Base-by-base conservation (phyloP, 2,888 invertebrate species). In the Lamellibrachia satsuma region DNA sequence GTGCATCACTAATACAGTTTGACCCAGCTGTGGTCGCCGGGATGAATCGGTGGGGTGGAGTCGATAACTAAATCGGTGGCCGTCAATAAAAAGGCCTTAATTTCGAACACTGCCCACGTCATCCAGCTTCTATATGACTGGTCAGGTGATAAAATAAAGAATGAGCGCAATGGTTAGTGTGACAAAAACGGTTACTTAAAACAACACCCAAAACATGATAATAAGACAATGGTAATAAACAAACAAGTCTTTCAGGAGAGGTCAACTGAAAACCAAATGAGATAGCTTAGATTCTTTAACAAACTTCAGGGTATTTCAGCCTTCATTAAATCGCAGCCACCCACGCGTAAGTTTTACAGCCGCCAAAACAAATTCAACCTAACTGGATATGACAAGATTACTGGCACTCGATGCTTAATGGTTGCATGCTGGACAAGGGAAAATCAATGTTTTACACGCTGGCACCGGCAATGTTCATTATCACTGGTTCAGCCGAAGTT, bases 391-490 rank as follows among this genome's bases (percentile, higher is more conserved):
- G 75, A 75, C 75, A 75, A 75, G 75, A 75, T 75, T 75, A 75
- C 75, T 75, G 15, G 75, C 75, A 75, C 75, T 75, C 75, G 15
- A 75, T 75, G 75, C 75, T 75, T 75, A 75, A 75, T 75, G 75
- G 75, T 22, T 22, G 75, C 75, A 22, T 75, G 75, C 75, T 15
- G 75, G 75, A 75, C 75, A 75, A 75, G 75, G 75, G 75, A 75
- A 75, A 75, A 75, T 75, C 75, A 75, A 75, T 75, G 75, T 75
- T 75, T 75, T 22, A 75, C 75, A 75, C 22, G 75, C 75, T 22
- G 75, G 75, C 75, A 75, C 75, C 75, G 75, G 75, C 75, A 75
- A 75, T 75, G 75, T 75, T 75, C 75, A 75, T 75, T 75, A 75
- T 75, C 75, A 75, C 75, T 22, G 75, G 75, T 75, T 75, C 75